Evolutionary conservation across 1,140 invertebrate genomes (phyloP).

Genomic region (Neelides sp.): DNA sequence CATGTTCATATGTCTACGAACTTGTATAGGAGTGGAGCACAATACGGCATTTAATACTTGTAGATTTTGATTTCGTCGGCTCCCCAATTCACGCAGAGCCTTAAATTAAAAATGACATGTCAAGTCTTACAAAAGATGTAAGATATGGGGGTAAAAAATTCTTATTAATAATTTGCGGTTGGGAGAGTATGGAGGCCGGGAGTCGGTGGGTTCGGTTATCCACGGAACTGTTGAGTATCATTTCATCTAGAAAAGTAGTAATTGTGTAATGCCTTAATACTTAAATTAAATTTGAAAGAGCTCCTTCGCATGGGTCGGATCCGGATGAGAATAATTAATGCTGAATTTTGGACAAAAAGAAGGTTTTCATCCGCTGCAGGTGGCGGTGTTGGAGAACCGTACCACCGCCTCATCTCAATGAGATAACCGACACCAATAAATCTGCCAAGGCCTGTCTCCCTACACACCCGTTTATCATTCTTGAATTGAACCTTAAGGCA

Average conservation of each 20-base stretch:
- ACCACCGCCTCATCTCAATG: constrained; percentile 25
- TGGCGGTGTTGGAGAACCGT: constrained; percentile 8
- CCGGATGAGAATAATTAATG: constrained; percentile 22
- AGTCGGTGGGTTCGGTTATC: background rate
- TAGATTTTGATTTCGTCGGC: too few relatives aligned
- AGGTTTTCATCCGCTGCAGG: constrained; percentile 22
- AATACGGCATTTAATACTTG: too few relatives aligned
- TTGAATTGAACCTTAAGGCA: constrained; percentile 30
- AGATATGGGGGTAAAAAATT: too few relatives aligned
- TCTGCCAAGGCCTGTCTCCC: constrained; percentile 28
- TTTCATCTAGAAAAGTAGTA: too few relatives aligned
- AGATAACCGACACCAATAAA: constrained; percentile 31
- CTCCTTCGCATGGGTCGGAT: too few relatives aligned
- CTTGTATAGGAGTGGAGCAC: too few relatives aligned
- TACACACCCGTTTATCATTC: constrained; percentile 27
- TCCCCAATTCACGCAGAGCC: too few relatives aligned
- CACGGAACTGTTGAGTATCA: too few relatives aligned
- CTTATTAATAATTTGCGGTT: too few relatives aligned
- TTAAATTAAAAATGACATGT: too few relatives aligned
- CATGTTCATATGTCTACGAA: too few relatives aligned
- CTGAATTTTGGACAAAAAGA: constrained; percentile 22
- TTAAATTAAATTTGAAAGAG: constrained; percentile 20
- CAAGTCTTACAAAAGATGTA: too few relatives aligned
- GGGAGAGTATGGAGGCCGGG: background rate
- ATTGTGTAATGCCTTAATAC: constrained; percentile 20